Base-by-base conservation (phyloP, 1,140 invertebrate genomes). In the Doryteuthis pealeii region DNA sequence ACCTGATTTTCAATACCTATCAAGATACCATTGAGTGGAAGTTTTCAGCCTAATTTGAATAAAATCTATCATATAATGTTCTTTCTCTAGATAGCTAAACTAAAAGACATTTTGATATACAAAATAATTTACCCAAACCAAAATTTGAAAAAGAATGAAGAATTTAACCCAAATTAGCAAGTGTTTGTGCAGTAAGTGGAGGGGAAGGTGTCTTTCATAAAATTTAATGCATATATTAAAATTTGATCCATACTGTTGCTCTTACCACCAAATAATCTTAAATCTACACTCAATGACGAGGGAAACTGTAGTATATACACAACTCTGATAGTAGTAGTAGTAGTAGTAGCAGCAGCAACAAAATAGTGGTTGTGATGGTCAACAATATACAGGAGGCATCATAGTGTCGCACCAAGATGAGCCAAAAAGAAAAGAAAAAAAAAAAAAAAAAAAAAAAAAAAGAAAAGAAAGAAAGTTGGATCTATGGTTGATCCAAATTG, bases 21-120 rank as follows among this genome's bases (percentile, higher is more conserved):
- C 54, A 62, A 62, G 54, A 62, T 62, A 62, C 54, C 54, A 62
- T 62, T 62, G 54, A 62, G 54, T 62, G 54, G 54, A 62, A 62
- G 22, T 40, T 62, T 62, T 62, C 54, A 62, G 54, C 54, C 54
- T 62, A 62, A 62, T 62, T 62, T 62, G 6, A 62, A 62, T 62
- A 62, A 62, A 62, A 62, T 62, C 54, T 62, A 62, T 62, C 35
- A 40, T 40, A 62, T n/a, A 62, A 14, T 6, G 6, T 62, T 12
- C 5, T 62, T 22, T 62, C 18, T 62, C 18, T 62, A 12, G 6
- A 62, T 22, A 28, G 18, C 10, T 12, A 12, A 6, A 62, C 12
- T 22, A 22, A n/a, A n/a, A 12, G 6, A 28, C 54, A 62, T 62
- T 18, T 62, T 62, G 6, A 28, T 22, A 62, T 62, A 62, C 54